Evolutionary conservation across 2,888 invertebrate genomes (phyloP).

Genomic region (Chrysodeixis includens): DNA sequence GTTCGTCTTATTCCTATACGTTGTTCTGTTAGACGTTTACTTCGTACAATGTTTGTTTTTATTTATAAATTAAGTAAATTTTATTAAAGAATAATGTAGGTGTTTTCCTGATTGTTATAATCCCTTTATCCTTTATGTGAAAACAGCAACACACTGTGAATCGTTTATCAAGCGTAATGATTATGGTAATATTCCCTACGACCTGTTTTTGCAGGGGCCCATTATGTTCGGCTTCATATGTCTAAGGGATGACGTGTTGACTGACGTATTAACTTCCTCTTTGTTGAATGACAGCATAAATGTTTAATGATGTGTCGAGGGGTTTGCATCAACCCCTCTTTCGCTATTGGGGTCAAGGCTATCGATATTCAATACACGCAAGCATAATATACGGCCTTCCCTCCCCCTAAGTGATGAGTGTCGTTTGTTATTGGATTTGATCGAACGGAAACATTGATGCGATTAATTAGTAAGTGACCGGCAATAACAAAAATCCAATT

Average conservation of each 20-base stretch:
- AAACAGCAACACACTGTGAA: not conserved
- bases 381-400: constrained; percentile 58
- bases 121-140: not conserved
- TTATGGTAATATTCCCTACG: constrained; percentile 6
- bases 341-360: constrained; percentile 76
- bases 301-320: constrained; percentile 56
- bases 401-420: constrained; percentile 68
- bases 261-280: constrained; percentile 41
- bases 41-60: not conserved
- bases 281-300: constrained; percentile 45
- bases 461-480: constrained; percentile 53
- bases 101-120: not conserved
- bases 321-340: constrained; percentile 67
- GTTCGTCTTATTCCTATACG: constrained; percentile 29
- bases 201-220: constrained; percentile 2
- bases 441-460: constrained; percentile 46
- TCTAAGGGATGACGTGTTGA: constrained; percentile 19
- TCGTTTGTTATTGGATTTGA: constrained; percentile 53
- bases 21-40: constrained; percentile 8
- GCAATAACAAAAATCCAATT: constrained; percentile 29
- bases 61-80: not conserved
- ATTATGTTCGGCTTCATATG: constrained; percentile 1
- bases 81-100: not conserved
- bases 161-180: not conserved
- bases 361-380: constrained; percentile 73